phyloP scores from a whole-genome alignment of 23 tunicate species.

The Aplidium turbinatum region DNA sequence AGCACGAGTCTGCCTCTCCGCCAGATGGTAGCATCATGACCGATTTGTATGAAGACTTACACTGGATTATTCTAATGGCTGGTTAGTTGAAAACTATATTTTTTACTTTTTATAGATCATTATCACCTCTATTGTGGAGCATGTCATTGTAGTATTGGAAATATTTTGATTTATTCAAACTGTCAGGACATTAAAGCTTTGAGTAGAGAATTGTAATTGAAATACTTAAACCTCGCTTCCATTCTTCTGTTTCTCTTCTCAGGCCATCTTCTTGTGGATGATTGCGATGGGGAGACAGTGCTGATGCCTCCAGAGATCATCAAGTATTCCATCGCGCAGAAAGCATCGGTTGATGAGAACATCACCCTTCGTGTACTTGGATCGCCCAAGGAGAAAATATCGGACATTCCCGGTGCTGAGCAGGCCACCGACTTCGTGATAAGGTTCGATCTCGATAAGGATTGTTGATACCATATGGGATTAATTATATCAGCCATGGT shows the following conservation, averaged over 20 bases:
- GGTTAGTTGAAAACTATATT: conserved; percentile 4
- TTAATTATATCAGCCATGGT: too few relatives aligned
- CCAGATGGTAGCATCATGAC: not conserved
- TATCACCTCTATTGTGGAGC: too few relatives aligned
- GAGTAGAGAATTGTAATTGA: not conserved
- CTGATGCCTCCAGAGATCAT: conserved; percentile 59
- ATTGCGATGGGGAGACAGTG: conserved; percentile 67
- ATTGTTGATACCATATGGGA: too few relatives aligned
- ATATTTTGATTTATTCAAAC: not conserved
- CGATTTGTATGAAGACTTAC: conserved; percentile 66
- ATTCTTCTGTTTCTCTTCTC: not conserved
- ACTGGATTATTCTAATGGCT: conserved; percentile 66
- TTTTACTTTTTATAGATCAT: too few relatives aligned
- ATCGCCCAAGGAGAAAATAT: conserved; percentile 46
- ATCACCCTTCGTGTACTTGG: conserved; percentile 60
- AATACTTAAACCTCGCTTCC: not conserved
- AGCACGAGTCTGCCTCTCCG: not conserved
- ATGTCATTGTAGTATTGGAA: too few relatives aligned
- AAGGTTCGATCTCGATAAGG: conserved; percentile 25
- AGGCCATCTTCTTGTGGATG: conserved; percentile 69
- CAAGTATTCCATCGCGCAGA: conserved; percentile 55
- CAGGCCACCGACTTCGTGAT: conserved; percentile 28
- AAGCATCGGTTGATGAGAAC: conserved; percentile 32
- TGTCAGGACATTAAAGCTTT: not conserved
- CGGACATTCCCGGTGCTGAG: conserved; percentile 19